Evolutionary conservation across 1,140 invertebrate genomes (phyloP), one percentile per base, ranked within the genome.

Genomic region (Anagrus nilaparvatae): DNA sequence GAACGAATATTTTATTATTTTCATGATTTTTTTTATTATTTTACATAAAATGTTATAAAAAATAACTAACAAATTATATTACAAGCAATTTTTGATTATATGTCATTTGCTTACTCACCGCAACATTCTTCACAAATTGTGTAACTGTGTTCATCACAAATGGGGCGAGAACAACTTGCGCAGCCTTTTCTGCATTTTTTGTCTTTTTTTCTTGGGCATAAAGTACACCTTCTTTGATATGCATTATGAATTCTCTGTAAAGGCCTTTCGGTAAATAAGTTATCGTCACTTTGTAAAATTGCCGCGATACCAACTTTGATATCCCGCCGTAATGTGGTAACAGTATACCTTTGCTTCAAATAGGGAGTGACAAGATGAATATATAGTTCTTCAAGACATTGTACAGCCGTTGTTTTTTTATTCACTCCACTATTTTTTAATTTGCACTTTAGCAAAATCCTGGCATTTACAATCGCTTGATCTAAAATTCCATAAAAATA

Each of bases 401-500:
- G 6, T 25, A 35, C 28, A 5, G 20, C 21, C 13, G 25, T 14
- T 12, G 35, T 8, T 12, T n/a, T 3, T 21, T 10, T 21, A 5
- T 21, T 20, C 5, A 20, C 8, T 3, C 36, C 36, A 4, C 14
- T 13, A 18, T 28, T 38, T 23, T 16, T 8, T 25, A 23, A 12
- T 12, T 38, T 25, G 17, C 29, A 42, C 2, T 18, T 33, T 8
- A 23, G 38, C 8, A 48, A 29, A 39, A 49, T 40, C 21, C 31
- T 24, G 3, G 47, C 33, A 42, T 49, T 49, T 10, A 45, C 39
- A 12, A 3, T 16, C 18, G 47, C 46, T 35, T 40, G 41, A 29
- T 50, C 44, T 12, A 50, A 32, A 28, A 52, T 52, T 0, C 41
- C 44, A 33, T 37, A 44, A 39, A 48, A 52, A 14, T 42, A 12